A percentile compares a stretch with the other conserved stretches of the same genome.
phyloP scores from a whole-genome alignment of 2,888 invertebrate species.

The Baronia brevicornis region DNA sequence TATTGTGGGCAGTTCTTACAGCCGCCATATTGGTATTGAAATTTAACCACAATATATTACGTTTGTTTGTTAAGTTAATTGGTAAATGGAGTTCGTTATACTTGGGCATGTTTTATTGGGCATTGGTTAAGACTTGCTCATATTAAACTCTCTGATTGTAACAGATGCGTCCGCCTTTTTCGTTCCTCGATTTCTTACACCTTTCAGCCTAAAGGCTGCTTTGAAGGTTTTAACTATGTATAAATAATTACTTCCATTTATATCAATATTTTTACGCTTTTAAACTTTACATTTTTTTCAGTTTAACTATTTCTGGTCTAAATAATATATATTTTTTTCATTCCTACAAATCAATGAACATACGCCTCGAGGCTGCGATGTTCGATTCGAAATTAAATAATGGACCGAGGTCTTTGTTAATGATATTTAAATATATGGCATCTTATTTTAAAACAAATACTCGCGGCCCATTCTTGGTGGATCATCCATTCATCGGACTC shows the following conservation, averaged over 20 bases:
- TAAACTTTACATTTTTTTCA: conserved; percentile 21
- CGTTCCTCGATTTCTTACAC: conserved; percentile 28
- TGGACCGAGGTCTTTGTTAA: conserved; percentile 36
- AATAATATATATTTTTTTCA: conserved; percentile 9
- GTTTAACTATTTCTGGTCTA: conserved; percentile 6
- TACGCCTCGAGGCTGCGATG: conserved; percentile 15
- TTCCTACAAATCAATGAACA: conserved; percentile 6
- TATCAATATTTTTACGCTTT: conserved; percentile 38
- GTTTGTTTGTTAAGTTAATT: conserved; percentile 76
- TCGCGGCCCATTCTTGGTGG: conserved; percentile 21
- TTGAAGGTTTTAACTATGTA: too few relatives aligned
- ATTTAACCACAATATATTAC: conserved; percentile 73
- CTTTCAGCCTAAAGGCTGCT: conserved; percentile 26
- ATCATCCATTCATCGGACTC: conserved; percentile 24
- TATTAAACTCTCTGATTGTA: conserved; percentile 65
- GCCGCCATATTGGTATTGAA: conserved; percentile 66
- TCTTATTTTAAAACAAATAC: conserved; percentile 39
- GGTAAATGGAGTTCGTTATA: conserved; percentile 71
- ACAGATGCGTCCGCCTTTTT: conserved; percentile 58
- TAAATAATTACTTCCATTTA: conserved; percentile 16
- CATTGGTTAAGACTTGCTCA: conserved; percentile 35
- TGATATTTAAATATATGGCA: conserved; percentile 35
- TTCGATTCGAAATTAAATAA: conserved; percentile 35
- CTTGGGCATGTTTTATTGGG: conserved; percentile 61
- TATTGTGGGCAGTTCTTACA: conserved; percentile 37